A percentile compares a stretch with the other conserved stretches of the same genome.
These are phyloP conservation scores for Heterotis niloticus DNA, from an alignment of 2,113 vertebrate species.

Conservation along the genomic window DNA sequence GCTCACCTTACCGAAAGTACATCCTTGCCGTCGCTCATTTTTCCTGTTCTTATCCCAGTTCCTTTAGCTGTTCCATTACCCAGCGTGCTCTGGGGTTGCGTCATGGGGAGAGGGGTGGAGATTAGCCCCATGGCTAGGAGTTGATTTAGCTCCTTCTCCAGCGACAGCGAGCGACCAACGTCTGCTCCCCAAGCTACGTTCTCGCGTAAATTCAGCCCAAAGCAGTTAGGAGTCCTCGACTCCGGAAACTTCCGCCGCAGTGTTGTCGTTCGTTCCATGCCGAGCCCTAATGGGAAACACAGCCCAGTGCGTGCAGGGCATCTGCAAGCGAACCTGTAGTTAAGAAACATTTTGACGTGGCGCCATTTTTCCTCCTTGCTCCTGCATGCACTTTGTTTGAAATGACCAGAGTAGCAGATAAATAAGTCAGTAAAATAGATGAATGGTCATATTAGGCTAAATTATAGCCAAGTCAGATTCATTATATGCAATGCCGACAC, in stretches of 20 bases:
- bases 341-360: background rate
- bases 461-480: background rate
- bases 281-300: constrained; percentile 59
- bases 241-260: constrained; percentile 17
- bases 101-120: constrained; percentile 46
- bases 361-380: background rate
- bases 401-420: background rate
- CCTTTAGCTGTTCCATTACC: constrained; percentile 52
- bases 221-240: background rate
- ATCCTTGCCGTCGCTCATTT: background rate
- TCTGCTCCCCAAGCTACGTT: constrained; percentile 49
- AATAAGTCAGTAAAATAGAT: background rate
- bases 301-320: constrained; percentile 41
- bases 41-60: constrained; percentile 46
- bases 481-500: background rate
- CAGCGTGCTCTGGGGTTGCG: constrained; percentile 51
- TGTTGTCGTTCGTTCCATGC: constrained; percentile 44
- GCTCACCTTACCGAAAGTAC: background rate
- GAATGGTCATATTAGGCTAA: background rate
- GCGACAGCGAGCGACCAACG: constrained; percentile 53
- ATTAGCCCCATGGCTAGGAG: constrained; percentile 58
- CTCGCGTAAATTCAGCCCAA: constrained; percentile 24
- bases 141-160: constrained; percentile 51
- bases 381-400: background rate
- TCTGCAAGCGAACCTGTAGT: background rate